Evolutionary conservation across 1,140 invertebrate species (phyloP).

Genomic region (Cotesia glomerata): DNA sequence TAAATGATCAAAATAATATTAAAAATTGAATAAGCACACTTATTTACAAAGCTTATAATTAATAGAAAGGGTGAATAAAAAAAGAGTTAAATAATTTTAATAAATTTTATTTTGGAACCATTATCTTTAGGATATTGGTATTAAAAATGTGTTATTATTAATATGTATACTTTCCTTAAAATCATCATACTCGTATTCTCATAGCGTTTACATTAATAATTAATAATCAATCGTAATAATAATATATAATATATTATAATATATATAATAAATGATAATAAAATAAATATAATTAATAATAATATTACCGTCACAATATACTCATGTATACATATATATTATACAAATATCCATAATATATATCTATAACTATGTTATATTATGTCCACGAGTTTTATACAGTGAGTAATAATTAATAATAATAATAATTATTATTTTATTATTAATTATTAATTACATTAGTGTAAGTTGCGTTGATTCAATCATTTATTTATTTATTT

Average conservation of each 20-base stretch:
- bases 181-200: slow-evolving; percentile 61
- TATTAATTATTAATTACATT: no score
- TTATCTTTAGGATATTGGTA: slow-evolving; percentile 58
- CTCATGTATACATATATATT: slow-evolving; percentile 15
- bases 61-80: background rate
- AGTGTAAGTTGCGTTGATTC: slow-evolving; percentile 52
- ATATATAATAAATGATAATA: slow-evolving; percentile 29
- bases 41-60: no score
- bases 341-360: slow-evolving; percentile 14
- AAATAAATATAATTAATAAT: slow-evolving; percentile 2
- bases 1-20: no score
- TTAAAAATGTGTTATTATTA: slow-evolving; percentile 62
- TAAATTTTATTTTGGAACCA: slow-evolving; percentile 52
- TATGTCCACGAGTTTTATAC: slow-evolving; percentile 50
- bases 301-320: slow-evolving; percentile 21
- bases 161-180: slow-evolving; percentile 64
- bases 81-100: slow-evolving; percentile 35
- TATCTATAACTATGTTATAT: slow-evolving; percentile 44
- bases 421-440: slow-evolving; percentile 48
- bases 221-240: no score
- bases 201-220: slow-evolving; percentile 57
- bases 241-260: slow-evolving; percentile 39
- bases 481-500: slow-evolving; percentile 49
- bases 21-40: no score
- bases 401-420: slow-evolving; percentile 48